phyloP scores from a whole-genome alignment of 2,797 vertebrate genomes.

The Phrynocephalus vlangalii region DNA sequence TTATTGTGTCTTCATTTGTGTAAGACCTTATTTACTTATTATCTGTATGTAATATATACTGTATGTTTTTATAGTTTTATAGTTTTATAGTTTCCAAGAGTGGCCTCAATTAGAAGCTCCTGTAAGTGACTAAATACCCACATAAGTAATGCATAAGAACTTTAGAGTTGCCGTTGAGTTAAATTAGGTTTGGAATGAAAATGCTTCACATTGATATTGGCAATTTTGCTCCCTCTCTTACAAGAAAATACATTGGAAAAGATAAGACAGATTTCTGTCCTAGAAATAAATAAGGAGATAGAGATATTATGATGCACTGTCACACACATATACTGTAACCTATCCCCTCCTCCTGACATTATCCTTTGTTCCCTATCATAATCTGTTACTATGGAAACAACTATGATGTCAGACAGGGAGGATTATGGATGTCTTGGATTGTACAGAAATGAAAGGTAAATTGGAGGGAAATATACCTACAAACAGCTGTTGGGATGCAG shows the following conservation, averaged over 20 bases:
- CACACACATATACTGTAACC: slow-evolving; percentile 70
- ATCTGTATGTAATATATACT: too few species aligned
- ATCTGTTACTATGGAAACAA: slow-evolving; percentile 76
- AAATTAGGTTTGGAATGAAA: slow-evolving; percentile 18
- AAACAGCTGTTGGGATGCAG: slow-evolving; percentile 63
- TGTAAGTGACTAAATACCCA: not conserved
- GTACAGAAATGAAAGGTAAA: slow-evolving; percentile 72
- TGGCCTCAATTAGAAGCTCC: not conserved
- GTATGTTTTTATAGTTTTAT: too few species aligned
- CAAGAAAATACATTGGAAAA: slow-evolving; percentile 61
- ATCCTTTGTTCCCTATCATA: slow-evolving; percentile 75
- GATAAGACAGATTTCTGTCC: slow-evolving; percentile 58
- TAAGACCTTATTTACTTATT: too few species aligned
- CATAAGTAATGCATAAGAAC: slow-evolving; percentile 19
- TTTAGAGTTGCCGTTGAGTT: slow-evolving; percentile 18
- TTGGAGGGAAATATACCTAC: slow-evolving; percentile 58
- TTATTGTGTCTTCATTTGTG: too few species aligned
- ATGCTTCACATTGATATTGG: slow-evolving; percentile 50
- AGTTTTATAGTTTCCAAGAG: too few species aligned
- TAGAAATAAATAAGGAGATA: slow-evolving; percentile 55
- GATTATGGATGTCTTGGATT: slow-evolving; percentile 67
- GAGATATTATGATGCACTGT: slow-evolving; percentile 69
- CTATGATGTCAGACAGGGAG: slow-evolving; percentile 74
- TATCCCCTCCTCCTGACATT: slow-evolving; percentile 75
- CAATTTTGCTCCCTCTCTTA: slow-evolving; percentile 48